Evolutionary conservation across 2,797 vertebrate genomes (phyloP).

Genomic region (Cetoscarus ocellatus): DNA sequence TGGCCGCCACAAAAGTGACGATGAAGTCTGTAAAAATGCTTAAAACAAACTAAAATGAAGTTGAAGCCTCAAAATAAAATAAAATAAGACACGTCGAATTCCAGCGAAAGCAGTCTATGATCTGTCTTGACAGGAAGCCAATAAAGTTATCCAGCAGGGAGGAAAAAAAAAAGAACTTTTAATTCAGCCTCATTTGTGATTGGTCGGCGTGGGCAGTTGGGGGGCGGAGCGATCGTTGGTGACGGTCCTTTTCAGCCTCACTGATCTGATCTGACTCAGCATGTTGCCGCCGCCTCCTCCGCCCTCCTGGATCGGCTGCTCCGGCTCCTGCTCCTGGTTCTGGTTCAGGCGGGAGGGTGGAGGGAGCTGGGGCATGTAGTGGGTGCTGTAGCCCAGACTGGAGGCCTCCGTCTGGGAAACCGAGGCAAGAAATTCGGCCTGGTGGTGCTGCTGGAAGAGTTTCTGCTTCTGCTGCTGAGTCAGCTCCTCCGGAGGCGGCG

Average conservation of each 20-base stretch:
- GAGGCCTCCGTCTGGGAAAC: conserved; percentile 24
- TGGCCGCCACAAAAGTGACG: conserved; percentile 11
- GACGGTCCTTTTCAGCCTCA: conserved; percentile 82
- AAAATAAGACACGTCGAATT: conserved; percentile 26
- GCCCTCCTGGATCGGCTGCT: conserved; percentile 1
- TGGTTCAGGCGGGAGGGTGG: conserved; percentile 37
- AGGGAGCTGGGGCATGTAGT: conserved; percentile 36
- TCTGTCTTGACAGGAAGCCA: conserved; percentile 1
- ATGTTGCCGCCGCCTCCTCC: conserved; percentile 59
- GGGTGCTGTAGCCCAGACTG: conserved; percentile 14
- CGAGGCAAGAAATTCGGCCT: conserved; percentile 10
- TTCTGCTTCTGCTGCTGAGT: conserved; percentile 56
- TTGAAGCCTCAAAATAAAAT: conserved; percentile 35
- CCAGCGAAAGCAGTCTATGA: conserved; percentile 18
- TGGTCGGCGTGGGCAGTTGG: conserved; percentile 69
- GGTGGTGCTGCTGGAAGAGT: conserved; percentile 51
- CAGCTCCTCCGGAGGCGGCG: conserved; percentile 5
- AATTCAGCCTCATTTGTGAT: conserved; percentile 70
- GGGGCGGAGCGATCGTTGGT: conserved; percentile 88
- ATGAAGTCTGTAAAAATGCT: conserved; percentile 11
- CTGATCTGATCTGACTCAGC: conserved; percentile 81
- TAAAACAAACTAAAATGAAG: conserved; percentile 42
- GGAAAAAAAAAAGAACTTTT: neutral
- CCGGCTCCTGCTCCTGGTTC: conserved; percentile 26
- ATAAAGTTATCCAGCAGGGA: neutral